phyloP scores from a whole-genome alignment of 2,797 vertebrate genomes.

The Cephalopachus bancanus region DNA sequence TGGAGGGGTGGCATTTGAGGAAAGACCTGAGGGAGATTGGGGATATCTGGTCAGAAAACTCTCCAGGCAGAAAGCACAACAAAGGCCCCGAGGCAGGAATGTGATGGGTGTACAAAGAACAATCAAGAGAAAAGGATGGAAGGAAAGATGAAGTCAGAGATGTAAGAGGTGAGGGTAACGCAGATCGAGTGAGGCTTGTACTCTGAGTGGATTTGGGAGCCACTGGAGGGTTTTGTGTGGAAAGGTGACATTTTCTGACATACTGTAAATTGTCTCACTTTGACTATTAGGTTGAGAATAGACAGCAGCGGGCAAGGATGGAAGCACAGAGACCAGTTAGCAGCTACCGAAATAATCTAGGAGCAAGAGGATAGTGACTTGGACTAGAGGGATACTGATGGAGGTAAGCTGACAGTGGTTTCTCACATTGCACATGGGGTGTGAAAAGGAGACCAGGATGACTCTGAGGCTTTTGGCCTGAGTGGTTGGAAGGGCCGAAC shows the following conservation, averaged over 20 bases:
- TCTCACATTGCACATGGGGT: not conserved
- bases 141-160: not conserved
- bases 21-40: not conserved
- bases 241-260: not conserved
- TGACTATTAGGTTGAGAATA: not conserved
- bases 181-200: not conserved
- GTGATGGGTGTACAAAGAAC: not conserved
- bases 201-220: not conserved
- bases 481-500: not conserved
- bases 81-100: not conserved
- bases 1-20: not conserved
- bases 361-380: not conserved
- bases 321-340: not conserved
- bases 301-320: not conserved
- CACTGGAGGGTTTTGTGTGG: not conserved
- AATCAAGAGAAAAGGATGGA: not conserved
- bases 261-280: not conserved
- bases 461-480: not conserved
- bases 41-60: not conserved
- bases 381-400: not conserved
- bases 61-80: not conserved
- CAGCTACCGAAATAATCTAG: not conserved
- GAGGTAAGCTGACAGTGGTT: not conserved
- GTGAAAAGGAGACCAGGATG: not conserved
- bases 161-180: not conserved